Percentiles rank a stretch among this genome's conserved stretches.
Conservation (phyloP, 2,797 vertebrate genomes). For the Amazonetta brasiliensis region DNA sequence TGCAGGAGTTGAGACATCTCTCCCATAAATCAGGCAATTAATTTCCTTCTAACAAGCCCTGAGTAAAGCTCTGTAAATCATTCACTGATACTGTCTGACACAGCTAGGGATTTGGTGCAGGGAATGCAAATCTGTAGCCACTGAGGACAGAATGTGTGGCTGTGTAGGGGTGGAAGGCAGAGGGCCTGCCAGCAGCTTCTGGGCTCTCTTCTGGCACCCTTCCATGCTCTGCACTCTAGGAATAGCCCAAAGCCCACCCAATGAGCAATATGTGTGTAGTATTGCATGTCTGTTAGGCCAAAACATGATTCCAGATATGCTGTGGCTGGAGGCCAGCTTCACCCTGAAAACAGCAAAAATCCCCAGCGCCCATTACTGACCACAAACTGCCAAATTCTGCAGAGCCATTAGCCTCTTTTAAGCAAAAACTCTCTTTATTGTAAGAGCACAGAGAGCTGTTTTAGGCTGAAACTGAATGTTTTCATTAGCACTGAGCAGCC, state of each 20-base stretch:
- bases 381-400: constrained; percentile 8
- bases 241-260: background rate
- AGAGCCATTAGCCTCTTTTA: background rate
- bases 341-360: background rate
- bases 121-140: background rate
- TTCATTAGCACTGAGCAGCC: background rate
- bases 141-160: background rate
- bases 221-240: background rate
- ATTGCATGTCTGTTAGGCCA: background rate
- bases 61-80: background rate
- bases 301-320: background rate
- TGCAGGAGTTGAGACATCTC: background rate
- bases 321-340: background rate
- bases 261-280: background rate
- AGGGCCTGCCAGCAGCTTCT: background rate
- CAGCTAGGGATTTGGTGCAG: background rate
- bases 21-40: background rate
- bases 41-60: background rate
- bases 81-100: background rate
- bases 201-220: background rate
- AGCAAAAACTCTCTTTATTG: background rate
- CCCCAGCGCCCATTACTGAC: background rate
- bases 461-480: background rate
- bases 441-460: background rate
- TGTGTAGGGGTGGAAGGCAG: background rate